Percentiles rank a stretch among this genome's conserved stretches.
These are phyloP conservation scores for Bungarus multicinctus DNA, from an alignment of 2,113 vertebrate species.

Conservation along the genomic window DNA sequence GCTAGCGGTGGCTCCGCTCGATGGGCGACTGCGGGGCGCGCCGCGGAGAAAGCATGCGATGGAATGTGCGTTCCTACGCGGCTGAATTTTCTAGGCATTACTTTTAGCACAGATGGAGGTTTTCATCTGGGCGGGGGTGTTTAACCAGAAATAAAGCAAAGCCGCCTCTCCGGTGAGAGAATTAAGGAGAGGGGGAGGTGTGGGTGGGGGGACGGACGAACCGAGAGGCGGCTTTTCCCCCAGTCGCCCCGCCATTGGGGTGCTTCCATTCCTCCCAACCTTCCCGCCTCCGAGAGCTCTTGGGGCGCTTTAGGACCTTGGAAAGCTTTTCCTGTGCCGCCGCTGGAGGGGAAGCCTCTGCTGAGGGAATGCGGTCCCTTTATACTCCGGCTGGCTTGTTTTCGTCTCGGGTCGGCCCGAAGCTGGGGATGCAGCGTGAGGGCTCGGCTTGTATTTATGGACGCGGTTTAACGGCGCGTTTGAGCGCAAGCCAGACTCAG, in stretches of 20 bases:
- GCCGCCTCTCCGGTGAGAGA: background rate
- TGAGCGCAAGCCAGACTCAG: background rate
- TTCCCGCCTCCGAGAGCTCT: background rate
- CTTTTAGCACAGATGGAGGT: background rate
- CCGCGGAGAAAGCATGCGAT: background rate
- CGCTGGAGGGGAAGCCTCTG: background rate
- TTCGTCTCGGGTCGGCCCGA: background rate
- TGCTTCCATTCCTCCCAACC: background rate
- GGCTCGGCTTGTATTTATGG: background rate
- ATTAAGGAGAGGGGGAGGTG: background rate
- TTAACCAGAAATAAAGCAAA: background rate
- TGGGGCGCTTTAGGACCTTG: background rate
- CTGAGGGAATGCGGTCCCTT: background rate
- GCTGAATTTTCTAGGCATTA: background rate
- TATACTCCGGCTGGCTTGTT: background rate
- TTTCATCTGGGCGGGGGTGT: background rate
- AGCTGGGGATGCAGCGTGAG: background rate
- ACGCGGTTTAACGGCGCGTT: background rate
- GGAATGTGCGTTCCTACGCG: background rate
- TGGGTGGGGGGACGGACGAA: no score
- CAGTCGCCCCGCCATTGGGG: background rate
- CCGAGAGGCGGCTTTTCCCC: background rate
- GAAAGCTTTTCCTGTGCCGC: background rate
- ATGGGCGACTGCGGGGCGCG: background rate
- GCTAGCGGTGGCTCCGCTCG: background rate